Evolutionary conservation across 2,797 vertebrate genomes (phyloP).

Genomic region (Ficedula albicollis): DNA sequence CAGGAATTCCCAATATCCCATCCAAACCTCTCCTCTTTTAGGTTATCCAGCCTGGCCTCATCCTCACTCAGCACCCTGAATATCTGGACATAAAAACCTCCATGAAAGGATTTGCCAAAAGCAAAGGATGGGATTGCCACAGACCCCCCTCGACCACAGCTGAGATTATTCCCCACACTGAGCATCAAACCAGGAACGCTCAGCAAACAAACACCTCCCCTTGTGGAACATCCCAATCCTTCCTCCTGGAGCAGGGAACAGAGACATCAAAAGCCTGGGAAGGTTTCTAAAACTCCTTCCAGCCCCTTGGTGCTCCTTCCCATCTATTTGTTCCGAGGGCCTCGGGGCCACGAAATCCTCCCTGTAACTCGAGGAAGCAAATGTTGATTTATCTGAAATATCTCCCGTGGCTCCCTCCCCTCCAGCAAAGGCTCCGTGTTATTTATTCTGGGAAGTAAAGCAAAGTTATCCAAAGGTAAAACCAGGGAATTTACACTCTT

Average conservation of each 20-base stretch:
- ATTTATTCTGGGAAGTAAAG: background rate
- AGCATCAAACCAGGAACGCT: background rate
- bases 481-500: background rate
- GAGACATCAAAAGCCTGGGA: background rate
- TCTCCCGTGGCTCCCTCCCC: background rate
- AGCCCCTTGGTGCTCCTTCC: background rate
- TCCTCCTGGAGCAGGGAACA: background rate
- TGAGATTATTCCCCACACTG: background rate
- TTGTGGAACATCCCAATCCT: background rate
- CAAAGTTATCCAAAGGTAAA: background rate
- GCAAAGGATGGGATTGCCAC: background rate
- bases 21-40: background rate
- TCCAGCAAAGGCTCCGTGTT: background rate
- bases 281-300: background rate
- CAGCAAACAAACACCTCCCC: background rate
- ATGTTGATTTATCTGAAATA: background rate
- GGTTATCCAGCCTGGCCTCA: background rate
- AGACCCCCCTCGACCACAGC: fast-evolving
- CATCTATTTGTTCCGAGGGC: background rate
- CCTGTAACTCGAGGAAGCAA: background rate
- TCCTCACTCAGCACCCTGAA: background rate
- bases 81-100: background rate
- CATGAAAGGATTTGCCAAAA: background rate
- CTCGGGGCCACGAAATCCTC: background rate
- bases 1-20: background rate